Base-by-base conservation (phyloP, 2,888 invertebrate species). In the Drosophila kokeensis region DNA sequence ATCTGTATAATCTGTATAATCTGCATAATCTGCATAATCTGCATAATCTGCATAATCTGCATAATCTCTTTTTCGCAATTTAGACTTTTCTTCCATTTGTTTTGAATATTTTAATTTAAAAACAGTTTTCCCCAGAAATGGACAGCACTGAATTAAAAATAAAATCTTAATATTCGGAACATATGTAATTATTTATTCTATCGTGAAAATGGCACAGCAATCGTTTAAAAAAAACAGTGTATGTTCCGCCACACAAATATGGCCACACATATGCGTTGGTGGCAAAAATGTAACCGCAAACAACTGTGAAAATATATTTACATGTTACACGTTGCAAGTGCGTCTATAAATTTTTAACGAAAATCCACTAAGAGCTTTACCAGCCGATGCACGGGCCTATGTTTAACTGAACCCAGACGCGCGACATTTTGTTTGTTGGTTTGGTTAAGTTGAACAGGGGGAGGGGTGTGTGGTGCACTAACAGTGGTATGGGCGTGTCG, bases 341-440 rank as follows among this genome's bases (percentile, higher is more conserved):
- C 45, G 30, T 77, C 53, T 54, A 77, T 86, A 75, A 81, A 83
- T 88, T 73, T 83, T 89, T 86, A 83, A 83, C 75, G 73, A 69
- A 87, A 83, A 89, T 83, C 69, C 89, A 77, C 78, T 74, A 72
- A 83, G 81, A 88, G 83, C 70, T 69, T 77, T 62, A 69, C 65
- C 65, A 52, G 48, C 64, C 32, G 32, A 40, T 69, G 49, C 34
- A 29, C 57, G 55, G 57, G 75, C 34, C 63, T 48, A 76, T 66
- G 54, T 63, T 60, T 45, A 50, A 42, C 49, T 53, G 57, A 70
- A 64, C 42, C 65, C 57, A 52, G 67, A 6, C 34, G 40, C n/a
- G 40, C 30, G 13, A 34, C 50, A 54, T 55, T 45, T 40, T 63
- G 60, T 73, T 49, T 42, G 57, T 62, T 61, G 34, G 64, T 49